Conservation (phyloP, 2,113 vertebrate species). For the Blennius ocellaris region DNA sequence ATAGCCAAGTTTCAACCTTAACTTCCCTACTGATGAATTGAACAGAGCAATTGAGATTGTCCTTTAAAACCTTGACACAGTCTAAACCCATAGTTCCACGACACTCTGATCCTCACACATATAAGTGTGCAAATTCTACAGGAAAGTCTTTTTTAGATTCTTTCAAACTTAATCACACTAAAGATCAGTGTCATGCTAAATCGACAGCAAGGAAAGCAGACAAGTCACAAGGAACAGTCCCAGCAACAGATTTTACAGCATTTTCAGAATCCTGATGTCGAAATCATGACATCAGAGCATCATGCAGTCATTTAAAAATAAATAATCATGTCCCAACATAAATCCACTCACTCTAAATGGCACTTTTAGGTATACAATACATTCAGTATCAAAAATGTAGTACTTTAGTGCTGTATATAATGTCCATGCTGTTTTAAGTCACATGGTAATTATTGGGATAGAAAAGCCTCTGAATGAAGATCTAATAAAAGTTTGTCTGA, state of each 20-base stretch:
- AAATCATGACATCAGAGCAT: neutral
- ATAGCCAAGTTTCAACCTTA: too few relatives aligned
- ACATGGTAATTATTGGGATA: conserved; percentile 10
- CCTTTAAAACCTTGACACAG: too few relatives aligned
- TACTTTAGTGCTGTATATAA: too few relatives aligned
- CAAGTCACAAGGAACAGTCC: neutral
- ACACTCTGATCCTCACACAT: too few relatives aligned
- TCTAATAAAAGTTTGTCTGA: conserved; percentile 5
- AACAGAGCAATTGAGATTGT: too few relatives aligned
- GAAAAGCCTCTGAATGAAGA: conserved; percentile 1
- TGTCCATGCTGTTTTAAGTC: neutral
- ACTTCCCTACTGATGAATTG: too few relatives aligned
- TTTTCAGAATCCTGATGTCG: neutral
- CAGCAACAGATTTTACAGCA: neutral
- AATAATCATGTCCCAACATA: neutral
- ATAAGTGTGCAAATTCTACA: too few relatives aligned
- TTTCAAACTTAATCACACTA: neutral
- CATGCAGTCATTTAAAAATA: neutral
- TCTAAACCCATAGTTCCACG: too few relatives aligned
- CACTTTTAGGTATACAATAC: too few relatives aligned
- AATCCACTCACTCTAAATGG: neutral
- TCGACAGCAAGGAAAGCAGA: neutral
- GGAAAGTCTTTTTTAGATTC: too few relatives aligned
- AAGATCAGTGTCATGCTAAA: neutral
- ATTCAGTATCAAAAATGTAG: too few relatives aligned